A percentile compares a stretch with the other conserved stretches of the same genome.
Evolutionary conservation across 2,888 invertebrate genomes (phyloP).

Genomic region (Cordylochernes scorpioides): DNA sequence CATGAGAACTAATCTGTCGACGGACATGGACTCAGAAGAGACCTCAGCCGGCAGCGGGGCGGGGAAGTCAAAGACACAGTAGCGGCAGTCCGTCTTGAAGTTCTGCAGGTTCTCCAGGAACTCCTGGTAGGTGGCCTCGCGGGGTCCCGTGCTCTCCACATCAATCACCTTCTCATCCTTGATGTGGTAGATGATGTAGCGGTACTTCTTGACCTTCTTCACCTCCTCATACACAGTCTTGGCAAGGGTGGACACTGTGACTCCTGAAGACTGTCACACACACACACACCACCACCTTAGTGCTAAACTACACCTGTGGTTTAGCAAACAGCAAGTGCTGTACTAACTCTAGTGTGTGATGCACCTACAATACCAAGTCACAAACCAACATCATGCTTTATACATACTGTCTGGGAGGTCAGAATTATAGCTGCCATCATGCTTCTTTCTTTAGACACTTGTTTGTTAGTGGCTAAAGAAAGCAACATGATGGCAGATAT

Average conservation of each 20-base stretch:
- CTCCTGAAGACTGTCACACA: conserved; percentile 42
- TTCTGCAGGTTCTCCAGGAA: conserved; percentile 76
- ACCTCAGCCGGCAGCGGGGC: conserved; percentile 16
- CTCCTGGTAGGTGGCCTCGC: conserved; percentile 71
- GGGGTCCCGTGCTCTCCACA: conserved; percentile 60
- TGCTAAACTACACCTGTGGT: too few species aligned
- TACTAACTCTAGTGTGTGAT: too few species aligned
- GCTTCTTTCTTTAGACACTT: too few species aligned
- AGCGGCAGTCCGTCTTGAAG: conserved; percentile 73
- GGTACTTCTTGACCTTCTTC: conserved; percentile 88
- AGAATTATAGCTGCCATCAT: too few species aligned
- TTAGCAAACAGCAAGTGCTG: too few species aligned
- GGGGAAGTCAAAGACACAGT: conserved; percentile 76
- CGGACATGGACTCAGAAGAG: conserved; percentile 14
- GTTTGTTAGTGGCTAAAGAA: too few species aligned
- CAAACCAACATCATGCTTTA: too few species aligned
- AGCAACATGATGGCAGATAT: too few species aligned
- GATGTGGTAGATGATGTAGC: conserved; percentile 86
- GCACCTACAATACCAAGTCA: too few species aligned
- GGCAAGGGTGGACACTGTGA: conserved; percentile 78
- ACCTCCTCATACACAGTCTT: conserved; percentile 87
- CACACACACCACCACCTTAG: too few species aligned
- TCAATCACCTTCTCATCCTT: conserved; percentile 75
- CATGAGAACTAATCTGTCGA: conserved; percentile 40
- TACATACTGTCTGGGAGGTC: too few species aligned